phyloP scores from a whole-genome alignment of 2,113 vertebrate genomes.

The Thermophis baileyi region DNA sequence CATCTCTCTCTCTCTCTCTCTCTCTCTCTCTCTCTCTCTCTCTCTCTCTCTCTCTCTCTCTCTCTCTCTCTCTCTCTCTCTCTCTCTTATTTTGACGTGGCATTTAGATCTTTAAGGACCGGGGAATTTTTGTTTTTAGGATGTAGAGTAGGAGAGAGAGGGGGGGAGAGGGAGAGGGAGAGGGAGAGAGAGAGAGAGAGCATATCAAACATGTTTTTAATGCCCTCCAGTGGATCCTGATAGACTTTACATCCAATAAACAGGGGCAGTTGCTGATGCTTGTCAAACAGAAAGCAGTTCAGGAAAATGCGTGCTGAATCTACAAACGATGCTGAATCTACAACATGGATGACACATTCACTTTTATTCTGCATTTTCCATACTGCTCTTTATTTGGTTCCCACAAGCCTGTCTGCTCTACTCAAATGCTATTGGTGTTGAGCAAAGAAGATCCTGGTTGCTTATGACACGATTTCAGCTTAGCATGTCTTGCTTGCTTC shows the following conservation, averaged over 20 bases:
- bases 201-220: constrained; percentile 5
- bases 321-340: background rate
- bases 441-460: background rate
- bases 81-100: background rate
- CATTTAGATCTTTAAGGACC: constrained; percentile 6
- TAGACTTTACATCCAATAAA: background rate
- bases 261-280: background rate
- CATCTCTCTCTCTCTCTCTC: background rate
- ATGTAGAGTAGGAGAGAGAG: too few relatives aligned
- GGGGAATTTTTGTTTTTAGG: too few relatives aligned
- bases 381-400: background rate
- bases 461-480: background rate
- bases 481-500: background rate
- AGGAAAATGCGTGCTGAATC: background rate
- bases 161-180: background rate
- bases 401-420: background rate
- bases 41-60: too few relatives aligned
- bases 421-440: background rate
- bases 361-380: background rate
- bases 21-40: background rate
- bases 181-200: background rate
- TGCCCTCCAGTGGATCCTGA: constrained; percentile 59
- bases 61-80: background rate
- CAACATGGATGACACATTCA: background rate
- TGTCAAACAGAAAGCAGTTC: background rate